Evolutionary conservation across 2,113 vertebrate genomes (phyloP), one percentile per base, ranked within the genome.

Genomic region (Lycaon pictus): DNA sequence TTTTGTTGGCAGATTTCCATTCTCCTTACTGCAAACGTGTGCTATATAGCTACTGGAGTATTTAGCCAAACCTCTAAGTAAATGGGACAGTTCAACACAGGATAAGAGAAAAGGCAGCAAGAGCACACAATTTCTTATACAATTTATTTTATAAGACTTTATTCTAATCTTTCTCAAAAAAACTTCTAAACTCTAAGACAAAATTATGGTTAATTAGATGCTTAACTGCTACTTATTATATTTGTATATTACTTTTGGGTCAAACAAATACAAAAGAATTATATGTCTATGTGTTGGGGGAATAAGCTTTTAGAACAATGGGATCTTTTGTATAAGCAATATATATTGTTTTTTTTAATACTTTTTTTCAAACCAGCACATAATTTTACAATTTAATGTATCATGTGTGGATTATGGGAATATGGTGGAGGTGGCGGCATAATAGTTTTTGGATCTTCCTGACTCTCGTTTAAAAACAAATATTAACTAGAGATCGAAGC

Each of bases 121-220:
- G 35, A 16, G 7, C 7, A 58, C 4, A n/a, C 4, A 76, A 72
- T 60, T 96, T 8, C 12, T 90, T 80, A 53, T 7, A 48, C 29
- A 87, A 84, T 35, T 63, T 83, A 84, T 93, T 88, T 80, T 79
- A 81, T 0, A 98, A 72, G n/a, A 81, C 10, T 35, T 72, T 19
- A 76, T 67, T 17, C 23, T 80, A 67, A 90, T 84, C 11, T 97
- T 93, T 62, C 13, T 79, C 82, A 82, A 48, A 56, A 67, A 93
- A 96, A 67, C 11, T 85, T 88, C 43, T 65, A 90, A 96, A 93
- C 84, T 74, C 53, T 53, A 93, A 93, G 25, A 56, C 9, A 96
- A 86, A 89, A 90, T 86, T 86, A 94, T 17, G 77, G 9, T 29
- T 76, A 77, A 97, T 69, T 92, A 90, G 58, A 79, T 92, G 9